phyloP scores from a whole-genome alignment of 2,888 invertebrate genomes.

The Drosophila sordidula region DNA sequence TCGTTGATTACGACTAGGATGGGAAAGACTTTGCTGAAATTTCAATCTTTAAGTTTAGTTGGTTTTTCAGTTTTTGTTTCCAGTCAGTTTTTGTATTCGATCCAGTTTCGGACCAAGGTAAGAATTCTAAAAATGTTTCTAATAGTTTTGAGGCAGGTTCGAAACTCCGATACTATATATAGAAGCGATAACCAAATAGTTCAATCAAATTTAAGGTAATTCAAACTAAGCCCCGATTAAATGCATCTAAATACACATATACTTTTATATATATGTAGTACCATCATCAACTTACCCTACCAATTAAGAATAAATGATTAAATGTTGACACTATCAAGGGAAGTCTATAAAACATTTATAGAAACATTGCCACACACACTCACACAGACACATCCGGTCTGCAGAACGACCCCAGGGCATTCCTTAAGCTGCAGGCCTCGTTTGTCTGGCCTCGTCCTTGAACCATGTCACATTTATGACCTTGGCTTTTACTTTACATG shows the following conservation, averaged over 20 bases:
- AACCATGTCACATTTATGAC: slow-evolving; percentile 30
- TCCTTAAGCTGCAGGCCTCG: neutral
- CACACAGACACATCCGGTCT: neutral
- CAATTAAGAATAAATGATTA: neutral
- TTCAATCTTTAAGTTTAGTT: too few species aligned
- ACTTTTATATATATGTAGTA: neutral
- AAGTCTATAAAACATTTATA: neutral
- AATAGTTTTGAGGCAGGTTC: neutral
- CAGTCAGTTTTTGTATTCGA: too few species aligned
- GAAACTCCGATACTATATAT: neutral
- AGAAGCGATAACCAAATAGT: neutral
- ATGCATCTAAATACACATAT: neutral
- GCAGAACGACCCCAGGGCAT: neutral
- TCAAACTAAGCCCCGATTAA: neutral
- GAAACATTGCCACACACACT: neutral
- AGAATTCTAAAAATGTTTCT: neutral
- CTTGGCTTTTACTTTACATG: slow-evolving; percentile 20
- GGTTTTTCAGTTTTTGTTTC: too few species aligned
- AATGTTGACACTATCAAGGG: neutral
- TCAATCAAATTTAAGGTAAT: neutral
- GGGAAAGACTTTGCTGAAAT: too few species aligned
- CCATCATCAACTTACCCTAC: too few species aligned
- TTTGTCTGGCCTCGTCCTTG: slow-evolving; percentile 29
- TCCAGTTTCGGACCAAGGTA: neutral
- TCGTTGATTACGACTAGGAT: too few species aligned